Evolutionary conservation across 2,888 invertebrate genomes (phyloP).

Genomic region (Tenthredo livida): DNA sequence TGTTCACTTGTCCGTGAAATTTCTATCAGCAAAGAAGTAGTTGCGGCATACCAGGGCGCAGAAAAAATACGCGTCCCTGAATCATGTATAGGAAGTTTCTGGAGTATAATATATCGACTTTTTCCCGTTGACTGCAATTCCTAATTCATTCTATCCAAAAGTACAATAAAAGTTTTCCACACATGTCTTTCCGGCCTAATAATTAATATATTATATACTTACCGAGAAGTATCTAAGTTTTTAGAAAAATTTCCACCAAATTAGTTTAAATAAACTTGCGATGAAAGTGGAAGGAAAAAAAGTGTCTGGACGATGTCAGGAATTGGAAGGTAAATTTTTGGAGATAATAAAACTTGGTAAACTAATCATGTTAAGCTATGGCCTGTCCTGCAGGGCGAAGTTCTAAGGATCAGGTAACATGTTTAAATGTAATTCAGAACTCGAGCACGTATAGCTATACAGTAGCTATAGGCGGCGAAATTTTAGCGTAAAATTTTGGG

Average conservation of each 20-base stretch:
- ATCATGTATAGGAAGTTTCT: not conserved
- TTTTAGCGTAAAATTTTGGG: constrained; percentile 23
- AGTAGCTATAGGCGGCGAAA: not conserved
- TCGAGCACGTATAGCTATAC: not conserved
- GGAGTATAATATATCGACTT: not conserved
- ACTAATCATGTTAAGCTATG: not conserved
- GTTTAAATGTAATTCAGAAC: not conserved
- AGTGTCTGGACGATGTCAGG: no score
- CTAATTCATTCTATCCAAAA: not conserved
- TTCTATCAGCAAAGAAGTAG: constrained; percentile 13
- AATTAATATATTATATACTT: not conserved
- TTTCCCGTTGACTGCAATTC: not conserved
- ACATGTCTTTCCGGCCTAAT: not conserved
- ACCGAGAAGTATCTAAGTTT: not conserved
- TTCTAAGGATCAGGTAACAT: not conserved
- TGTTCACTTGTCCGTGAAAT: constrained; percentile 43
- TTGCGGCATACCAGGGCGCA: not conserved
- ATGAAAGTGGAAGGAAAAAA: no score
- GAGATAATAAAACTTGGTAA: not conserved
- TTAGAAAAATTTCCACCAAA: not conserved
- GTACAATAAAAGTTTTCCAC: not conserved
- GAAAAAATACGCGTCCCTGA: constrained; percentile 23
- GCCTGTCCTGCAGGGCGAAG: not conserved
- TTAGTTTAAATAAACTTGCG: no score
- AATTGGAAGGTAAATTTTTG: not conserved